Evolutionary conservation across 2,888 invertebrate species (phyloP), one percentile per base, ranked within the genome.

Genomic region (Ophraella communa): DNA sequence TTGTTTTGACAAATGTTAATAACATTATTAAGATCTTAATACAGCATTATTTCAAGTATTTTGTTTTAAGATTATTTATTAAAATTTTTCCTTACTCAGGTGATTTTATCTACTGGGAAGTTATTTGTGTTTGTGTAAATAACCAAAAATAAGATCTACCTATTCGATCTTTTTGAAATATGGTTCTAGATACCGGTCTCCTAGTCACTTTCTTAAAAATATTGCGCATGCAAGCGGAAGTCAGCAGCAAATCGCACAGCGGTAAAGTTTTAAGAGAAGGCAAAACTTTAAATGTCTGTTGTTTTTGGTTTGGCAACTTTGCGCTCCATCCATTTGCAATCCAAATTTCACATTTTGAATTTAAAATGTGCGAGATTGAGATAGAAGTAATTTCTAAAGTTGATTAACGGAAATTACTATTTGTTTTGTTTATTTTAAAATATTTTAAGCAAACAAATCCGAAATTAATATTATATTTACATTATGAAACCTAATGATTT

Each of bases 281-380:
- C 65, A 64, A 72, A 74, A 74, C 74, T 74, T 74, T 67, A 69
- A 63, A 67, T 64, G 71, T 73, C 72, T 76, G 73, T 74, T 74
- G 72, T 74, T 72, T 72, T 71, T 73, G 70, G 52, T 68, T n/a
- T 68, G 69, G 64, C 65, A 72, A 71, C 69, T 72, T 70, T 68
- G 69, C 66, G 65, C 69, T 70, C 61, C 51, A 62, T 60, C 60
- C 65, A 84, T 84, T 84, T 83, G 84, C 84, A 84, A 84, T 77
- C 83, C 84, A 84, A 83, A 84, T 84, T 51, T 82, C 80, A 79
- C 81, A 84, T 83, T 84, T 84, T 84, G 83, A 84, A 84, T 83
- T 84, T 84, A 82, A 84, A 84, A 84, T 84, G 81, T 80, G 73
- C 72, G 74, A 57, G 54, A 62, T 62, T 71, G 67, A 66, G 66